Evolutionary conservation across 2,888 invertebrate species (phyloP), one percentile per base, ranked within the genome.

Genomic region (Pyrrhosoma nymphula): DNA sequence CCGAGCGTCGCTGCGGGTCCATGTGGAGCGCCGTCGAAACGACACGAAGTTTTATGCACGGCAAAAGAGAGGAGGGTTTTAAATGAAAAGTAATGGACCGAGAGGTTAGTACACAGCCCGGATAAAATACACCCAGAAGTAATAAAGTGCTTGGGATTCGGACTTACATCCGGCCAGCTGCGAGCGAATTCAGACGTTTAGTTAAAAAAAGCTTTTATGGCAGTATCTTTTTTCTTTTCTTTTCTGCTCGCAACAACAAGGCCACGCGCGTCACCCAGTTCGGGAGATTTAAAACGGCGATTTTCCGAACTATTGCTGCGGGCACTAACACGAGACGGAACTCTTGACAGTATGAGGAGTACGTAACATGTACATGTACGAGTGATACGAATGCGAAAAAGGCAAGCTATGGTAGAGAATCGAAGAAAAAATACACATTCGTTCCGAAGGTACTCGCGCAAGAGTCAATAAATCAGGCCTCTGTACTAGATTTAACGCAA

Each of bases 91-190:
- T 82, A 82, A 82, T 82, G 82, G 35, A 82, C 35, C 82, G 35
- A n/a, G 69, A n/a, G 69, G 69, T 26, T 26, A 12, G n/a, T 69
- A 12, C 30, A 30, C 35, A 26, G 30, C 35, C 35, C 82, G 16
- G 82, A 82, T 82, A 82, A 82, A 82, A 82, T 30, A 35, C 35
- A 0, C 82, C 14, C 30, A 30, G 82, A 35, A 35, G 35, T 18
- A 82, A 82, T 82, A 82, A 82, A 82, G 82, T 82, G 35, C 18
- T 35, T 18, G 14, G 35, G n/a, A 82, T 35, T 4, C 82, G 82
- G 82, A 82, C 82, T 69, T 35, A n/a, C 35, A 82, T 82, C 82
- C 82, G 82, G 82, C 30, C 82, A 82, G 82, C 82, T 82, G 82
- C 82, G 69, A 23, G 69, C 69, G 69, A 26, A 69, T 26, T 69